phyloP scores from a whole-genome alignment of 2,888 invertebrate genomes.

The Trachelus iudaicus region DNA sequence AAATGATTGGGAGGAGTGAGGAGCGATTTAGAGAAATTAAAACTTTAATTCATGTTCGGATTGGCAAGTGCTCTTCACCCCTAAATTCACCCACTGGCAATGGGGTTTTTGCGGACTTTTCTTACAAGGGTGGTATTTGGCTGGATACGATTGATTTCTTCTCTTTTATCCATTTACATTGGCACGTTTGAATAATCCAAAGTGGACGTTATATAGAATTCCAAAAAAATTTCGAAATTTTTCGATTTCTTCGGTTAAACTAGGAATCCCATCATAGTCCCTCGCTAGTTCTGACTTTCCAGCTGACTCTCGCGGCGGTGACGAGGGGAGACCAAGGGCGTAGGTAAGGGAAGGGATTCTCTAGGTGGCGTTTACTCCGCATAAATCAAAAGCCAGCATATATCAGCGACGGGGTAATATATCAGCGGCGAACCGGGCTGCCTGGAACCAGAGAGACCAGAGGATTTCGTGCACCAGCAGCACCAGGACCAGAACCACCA shows the following conservation, averaged over 20 bases:
- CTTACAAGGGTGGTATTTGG: neutral
- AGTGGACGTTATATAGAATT: neutral
- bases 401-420: slow-evolving; percentile 19
- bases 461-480: neutral
- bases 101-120: neutral
- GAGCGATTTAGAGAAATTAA: slow-evolving; percentile 66
- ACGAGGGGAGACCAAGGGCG: neutral
- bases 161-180: neutral
- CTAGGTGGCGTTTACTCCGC: slow-evolving; percentile 14
- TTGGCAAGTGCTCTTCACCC: slow-evolving; percentile 11
- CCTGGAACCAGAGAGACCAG: neutral
- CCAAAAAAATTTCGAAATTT: neutral
- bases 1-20: slow-evolving; percentile 59
- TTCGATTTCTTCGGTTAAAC: neutral
- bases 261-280: neutral
- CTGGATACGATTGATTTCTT: neutral
- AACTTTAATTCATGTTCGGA: slow-evolving; percentile 65
- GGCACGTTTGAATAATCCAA: neutral
- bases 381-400: slow-evolving; percentile 22
- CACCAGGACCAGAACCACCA: neutral
- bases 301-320: neutral
- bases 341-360: slow-evolving; percentile 8
- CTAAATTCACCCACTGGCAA: neutral
- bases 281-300: slow-evolving; percentile 15
- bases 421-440: slow-evolving; percentile 18